These are phyloP conservation scores for Poeciliopsis retropinna DNA, from an alignment of 2,113 vertebrate genomes.

Conservation along the genomic window DNA sequence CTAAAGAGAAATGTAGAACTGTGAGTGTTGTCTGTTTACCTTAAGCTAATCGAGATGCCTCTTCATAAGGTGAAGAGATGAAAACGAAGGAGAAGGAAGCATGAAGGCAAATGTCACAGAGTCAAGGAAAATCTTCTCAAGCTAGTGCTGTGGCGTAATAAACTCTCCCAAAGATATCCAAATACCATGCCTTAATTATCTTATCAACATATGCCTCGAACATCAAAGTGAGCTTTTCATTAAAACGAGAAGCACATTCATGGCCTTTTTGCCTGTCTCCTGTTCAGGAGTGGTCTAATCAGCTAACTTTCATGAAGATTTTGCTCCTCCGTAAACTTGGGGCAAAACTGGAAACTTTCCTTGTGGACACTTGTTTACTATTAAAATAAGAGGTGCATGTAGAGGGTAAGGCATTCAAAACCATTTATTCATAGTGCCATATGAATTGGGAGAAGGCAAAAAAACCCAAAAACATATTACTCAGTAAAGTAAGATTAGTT, in stretches of 20 bases:
- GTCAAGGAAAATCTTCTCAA: slow-evolving; percentile 36
- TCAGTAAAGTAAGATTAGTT: not conserved
- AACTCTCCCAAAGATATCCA: slow-evolving; percentile 56
- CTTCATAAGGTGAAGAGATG: slow-evolving; percentile 51
- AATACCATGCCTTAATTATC: slow-evolving; percentile 65
- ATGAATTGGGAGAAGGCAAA: not conserved
- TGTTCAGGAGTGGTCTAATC: slow-evolving; percentile 35
- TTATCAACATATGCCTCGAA: slow-evolving; percentile 45
- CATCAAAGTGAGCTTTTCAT: slow-evolving; percentile 61
- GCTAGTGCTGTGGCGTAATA: slow-evolving; percentile 50
- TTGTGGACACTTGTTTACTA: not conserved
- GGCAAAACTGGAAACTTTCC: slow-evolving; percentile 29
- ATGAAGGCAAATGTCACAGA: slow-evolving; percentile 62
- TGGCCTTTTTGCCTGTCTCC: slow-evolving; percentile 45
- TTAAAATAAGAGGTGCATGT: not conserved
- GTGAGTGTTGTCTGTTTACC: slow-evolving; percentile 47
- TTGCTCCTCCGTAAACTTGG: slow-evolving; percentile 24
- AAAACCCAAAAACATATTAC: too few relatives aligned
- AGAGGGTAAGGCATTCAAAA: not conserved
- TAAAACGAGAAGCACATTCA: slow-evolving; percentile 20
- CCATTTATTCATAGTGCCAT: not conserved
- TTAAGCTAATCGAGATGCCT: slow-evolving; percentile 46
- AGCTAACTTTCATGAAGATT: slow-evolving; percentile 26
- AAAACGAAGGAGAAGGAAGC: slow-evolving; percentile 37
- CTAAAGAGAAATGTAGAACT: slow-evolving; percentile 20